Percentiles rank a stretch among this genome's conserved stretches.
phyloP scores from a whole-genome alignment of 2,888 invertebrate genomes.

The Thelaira solivaga region DNA sequence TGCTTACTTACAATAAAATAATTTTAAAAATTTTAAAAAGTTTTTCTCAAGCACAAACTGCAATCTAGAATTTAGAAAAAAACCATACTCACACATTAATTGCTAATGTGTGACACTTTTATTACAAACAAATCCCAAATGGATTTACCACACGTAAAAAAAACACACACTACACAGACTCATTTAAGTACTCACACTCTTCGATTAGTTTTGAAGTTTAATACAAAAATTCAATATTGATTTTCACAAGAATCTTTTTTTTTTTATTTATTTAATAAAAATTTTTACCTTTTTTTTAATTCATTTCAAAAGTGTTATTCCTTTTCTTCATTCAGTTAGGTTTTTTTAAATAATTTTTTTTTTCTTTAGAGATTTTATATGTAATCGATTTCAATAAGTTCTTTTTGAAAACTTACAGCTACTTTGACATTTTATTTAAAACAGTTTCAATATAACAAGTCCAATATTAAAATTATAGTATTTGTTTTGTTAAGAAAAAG shows the following conservation, averaged over 20 bases:
- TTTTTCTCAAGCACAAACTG: no score
- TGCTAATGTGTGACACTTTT: slow-evolving; percentile 6
- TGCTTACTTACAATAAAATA: no score
- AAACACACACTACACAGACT: background rate
- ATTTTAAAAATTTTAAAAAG: no score
- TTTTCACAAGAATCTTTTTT: background rate
- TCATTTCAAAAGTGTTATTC: background rate
- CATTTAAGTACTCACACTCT: background rate
- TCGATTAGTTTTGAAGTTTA: background rate
- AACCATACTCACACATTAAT: background rate
- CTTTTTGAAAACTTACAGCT: background rate
- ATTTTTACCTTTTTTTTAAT: slow-evolving; percentile 14
- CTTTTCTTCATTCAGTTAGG: background rate
- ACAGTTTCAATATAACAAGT: slow-evolving; percentile 3
- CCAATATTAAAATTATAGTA: slow-evolving; percentile 6
- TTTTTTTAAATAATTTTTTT: background rate
- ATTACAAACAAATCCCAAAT: slow-evolving; percentile 18
- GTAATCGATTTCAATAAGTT: background rate
- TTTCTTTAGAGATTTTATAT: background rate
- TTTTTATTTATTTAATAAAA: background rate
- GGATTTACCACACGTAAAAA: background rate
- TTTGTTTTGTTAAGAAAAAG: background rate
- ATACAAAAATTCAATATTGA: slow-evolving; percentile 29
- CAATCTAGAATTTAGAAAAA: no score
- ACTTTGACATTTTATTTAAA: background rate